Conservation (phyloP, 2,888 invertebrate species). For the Escarpia spicata region DNA sequence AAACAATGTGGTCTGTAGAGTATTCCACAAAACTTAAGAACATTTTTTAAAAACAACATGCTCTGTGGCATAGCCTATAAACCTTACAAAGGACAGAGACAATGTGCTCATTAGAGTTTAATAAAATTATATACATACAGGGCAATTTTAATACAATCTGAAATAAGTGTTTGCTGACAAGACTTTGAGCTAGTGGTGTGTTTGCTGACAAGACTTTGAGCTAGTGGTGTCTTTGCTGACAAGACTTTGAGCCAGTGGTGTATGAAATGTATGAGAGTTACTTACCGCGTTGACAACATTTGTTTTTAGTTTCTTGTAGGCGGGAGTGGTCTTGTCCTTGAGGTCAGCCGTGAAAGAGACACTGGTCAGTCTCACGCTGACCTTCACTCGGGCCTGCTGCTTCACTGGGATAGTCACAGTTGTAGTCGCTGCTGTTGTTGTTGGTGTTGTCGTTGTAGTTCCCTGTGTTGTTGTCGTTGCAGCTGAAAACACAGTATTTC, state of each 20-base stretch:
- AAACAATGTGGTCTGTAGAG: background rate
- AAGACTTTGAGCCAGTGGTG: too few relatives aligned
- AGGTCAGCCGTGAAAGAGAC: background rate
- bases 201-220: too few relatives aligned
- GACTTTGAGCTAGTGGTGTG: too few relatives aligned
- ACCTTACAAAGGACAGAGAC: too few relatives aligned
- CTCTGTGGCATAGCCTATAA: too few relatives aligned
- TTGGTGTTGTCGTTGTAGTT: background rate
- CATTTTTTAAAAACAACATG: too few relatives aligned
- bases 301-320: background rate
- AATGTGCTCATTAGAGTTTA: too few relatives aligned
- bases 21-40: background rate
- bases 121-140: too few relatives aligned
- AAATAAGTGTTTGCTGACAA: background rate
- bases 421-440: background rate
- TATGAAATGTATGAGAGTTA: background rate
- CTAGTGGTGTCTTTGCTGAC: background rate
- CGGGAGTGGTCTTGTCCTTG: background rate
- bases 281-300: background rate
- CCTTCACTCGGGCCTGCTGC: background rate
- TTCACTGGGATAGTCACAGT: background rate
- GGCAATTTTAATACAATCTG: too few relatives aligned
- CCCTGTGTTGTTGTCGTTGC: background rate
- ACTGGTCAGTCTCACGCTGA: conserved; percentile 11
- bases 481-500: background rate